Base-by-base conservation (phyloP, 2,113 vertebrate species). In the Diadophis punctatus region DNA sequence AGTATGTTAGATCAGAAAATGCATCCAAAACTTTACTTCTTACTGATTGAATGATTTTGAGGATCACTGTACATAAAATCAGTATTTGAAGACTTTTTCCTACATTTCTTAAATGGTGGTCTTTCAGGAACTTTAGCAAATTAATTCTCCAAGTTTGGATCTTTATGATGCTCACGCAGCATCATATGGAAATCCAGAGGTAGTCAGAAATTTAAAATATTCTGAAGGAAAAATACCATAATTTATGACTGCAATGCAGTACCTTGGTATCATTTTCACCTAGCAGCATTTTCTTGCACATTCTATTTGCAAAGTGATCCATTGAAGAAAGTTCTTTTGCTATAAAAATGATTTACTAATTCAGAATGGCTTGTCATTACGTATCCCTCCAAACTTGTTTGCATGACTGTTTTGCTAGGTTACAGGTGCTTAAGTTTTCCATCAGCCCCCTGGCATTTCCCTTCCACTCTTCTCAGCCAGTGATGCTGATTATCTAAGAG, bases 401-500 rank as follows among this genome's bases (percentile, higher is more conserved):
- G 11, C 25, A 63, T 39, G 53, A 86, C 56, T 48, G 85, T n/a
- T 48, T 91, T 56, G 34, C 39, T 30, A 51, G 39, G 39, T 52
- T 80, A 80, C 60, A 89, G 91, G 60, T 55, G 39, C 87, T 52
- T 84, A 46, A 12, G 51, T 88, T 92, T 88, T 56, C 88, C 63
- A 92, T 80, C 91, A 92, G 87, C 86, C 39, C 53, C 60, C 51
- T 84, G 63, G 60, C 60, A 80, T 53, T 20, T 46, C 34, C 60
- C 34, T 53, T 30, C 23, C 23, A 60, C 46, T 58, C 63, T 49
- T 27, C n/a, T 52, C 51, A 92, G 63, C 80, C 87, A 88, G 87
- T 55, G 91, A 87, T 84, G 87, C n/a, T 92, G 91, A 88, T 92
- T 92, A 89, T 80, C 60, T 92, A 87, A 89, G 51, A 92, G 87